Conservation (phyloP, 2,113 vertebrate genomes). For the Pardalotus punctatus region DNA sequence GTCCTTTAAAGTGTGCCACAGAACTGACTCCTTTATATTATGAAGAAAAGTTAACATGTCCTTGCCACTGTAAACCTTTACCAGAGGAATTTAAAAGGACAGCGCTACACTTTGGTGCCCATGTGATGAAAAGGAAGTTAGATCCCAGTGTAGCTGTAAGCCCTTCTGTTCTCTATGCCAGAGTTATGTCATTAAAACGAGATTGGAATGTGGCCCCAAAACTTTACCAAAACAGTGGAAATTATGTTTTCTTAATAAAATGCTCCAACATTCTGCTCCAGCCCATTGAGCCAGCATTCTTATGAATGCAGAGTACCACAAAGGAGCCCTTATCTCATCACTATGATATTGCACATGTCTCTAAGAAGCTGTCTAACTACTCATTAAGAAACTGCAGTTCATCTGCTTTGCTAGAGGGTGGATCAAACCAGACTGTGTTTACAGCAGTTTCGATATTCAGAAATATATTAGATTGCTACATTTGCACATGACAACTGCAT, state of each 20-base stretch:
- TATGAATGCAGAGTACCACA: background rate
- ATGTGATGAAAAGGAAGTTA: background rate
- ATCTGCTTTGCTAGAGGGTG: background rate
- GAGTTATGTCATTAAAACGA: background rate
- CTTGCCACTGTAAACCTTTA: background rate
- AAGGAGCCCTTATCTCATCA: conserved; percentile 28
- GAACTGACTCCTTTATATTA: background rate
- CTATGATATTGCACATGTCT: background rate
- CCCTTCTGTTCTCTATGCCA: background rate
- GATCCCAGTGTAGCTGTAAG: background rate
- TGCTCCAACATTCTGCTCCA: background rate
- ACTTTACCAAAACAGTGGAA: background rate
- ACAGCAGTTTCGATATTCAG: background rate
- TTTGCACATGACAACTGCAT: background rate
- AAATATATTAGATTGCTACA: background rate
- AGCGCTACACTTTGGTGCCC: background rate
- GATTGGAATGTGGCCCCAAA: background rate
- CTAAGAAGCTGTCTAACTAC: background rate
- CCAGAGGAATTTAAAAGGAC: background rate
- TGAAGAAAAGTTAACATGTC: fast-evolving
- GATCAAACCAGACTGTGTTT: background rate
- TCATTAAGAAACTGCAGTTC: background rate
- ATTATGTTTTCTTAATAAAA: background rate
- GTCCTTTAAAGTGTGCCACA: background rate
- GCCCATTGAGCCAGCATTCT: background rate